phyloP scores from a whole-genome alignment of 23 tunicate species.

The Halocynthia roretzi region DNA sequence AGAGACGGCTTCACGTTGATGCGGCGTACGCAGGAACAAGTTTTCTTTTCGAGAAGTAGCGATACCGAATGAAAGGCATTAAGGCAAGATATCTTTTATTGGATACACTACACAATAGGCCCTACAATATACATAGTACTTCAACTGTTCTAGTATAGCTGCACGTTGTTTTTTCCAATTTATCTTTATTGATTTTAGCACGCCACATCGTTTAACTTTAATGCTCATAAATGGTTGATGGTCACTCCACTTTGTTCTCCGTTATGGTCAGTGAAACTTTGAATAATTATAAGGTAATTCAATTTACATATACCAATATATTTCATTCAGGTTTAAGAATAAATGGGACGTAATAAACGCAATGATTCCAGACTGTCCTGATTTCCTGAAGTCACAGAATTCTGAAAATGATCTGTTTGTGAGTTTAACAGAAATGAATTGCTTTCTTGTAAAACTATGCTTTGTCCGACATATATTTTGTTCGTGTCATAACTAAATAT shows the following conservation, averaged over 20 bases:
- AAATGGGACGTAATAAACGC: too few relatives aligned
- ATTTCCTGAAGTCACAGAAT: too few relatives aligned
- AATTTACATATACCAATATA: too few relatives aligned
- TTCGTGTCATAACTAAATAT: too few relatives aligned
- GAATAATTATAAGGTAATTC: too few relatives aligned
- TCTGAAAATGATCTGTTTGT: too few relatives aligned
- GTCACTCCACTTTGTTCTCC: conserved; percentile 56
- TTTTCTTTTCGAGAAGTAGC: conserved; percentile 59
- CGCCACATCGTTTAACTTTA: conserved; percentile 58
- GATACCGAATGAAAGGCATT: conserved; percentile 37
- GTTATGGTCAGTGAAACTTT: conserved; percentile 36
- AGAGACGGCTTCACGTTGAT: conserved; percentile 83
- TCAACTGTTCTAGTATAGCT: neutral
- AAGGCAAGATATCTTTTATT: conserved; percentile 21
- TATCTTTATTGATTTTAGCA: conserved; percentile 20
- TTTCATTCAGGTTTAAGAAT: too few relatives aligned
- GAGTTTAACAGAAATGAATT: too few relatives aligned
- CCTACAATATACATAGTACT: neutral
- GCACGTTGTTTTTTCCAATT: neutral
- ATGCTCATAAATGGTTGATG: conserved; percentile 80
- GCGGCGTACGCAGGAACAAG: conserved; percentile 67
- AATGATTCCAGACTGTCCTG: too few relatives aligned
- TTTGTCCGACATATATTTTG: too few relatives aligned
- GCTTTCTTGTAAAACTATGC: too few relatives aligned
- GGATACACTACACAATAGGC: neutral